phyloP scores from a whole-genome alignment of 1,140 invertebrate genomes.

The Pseudachorutes palmiensis region DNA sequence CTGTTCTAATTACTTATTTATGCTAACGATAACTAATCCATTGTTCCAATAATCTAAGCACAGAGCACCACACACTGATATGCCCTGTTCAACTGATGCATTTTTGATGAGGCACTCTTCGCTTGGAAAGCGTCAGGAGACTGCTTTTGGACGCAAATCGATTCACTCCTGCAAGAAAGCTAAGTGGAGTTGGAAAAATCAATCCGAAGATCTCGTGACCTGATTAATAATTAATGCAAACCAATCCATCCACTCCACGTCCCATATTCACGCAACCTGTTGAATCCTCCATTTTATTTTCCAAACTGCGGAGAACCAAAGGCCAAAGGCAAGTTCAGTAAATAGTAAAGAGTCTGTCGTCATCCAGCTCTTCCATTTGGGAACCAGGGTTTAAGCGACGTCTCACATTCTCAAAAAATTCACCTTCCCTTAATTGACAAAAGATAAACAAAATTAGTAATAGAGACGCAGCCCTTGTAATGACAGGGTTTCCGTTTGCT shows the following conservation, averaged over 20 bases:
- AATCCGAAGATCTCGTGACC: constrained; percentile 7
- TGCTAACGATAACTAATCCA: not conserved
- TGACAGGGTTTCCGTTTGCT: not conserved
- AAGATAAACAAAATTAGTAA: not conserved
- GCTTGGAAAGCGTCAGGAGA: too few relatives aligned
- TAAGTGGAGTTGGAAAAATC: constrained; percentile 1
- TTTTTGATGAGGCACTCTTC: not conserved
- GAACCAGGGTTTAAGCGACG: not conserved
- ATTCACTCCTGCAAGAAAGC: not conserved
- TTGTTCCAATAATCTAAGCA: not conserved
- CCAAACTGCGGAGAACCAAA: not conserved
- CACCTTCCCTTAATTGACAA: not conserved
- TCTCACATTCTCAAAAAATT: constrained; percentile 3
- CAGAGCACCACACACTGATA: not conserved
- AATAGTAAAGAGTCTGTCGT: not conserved
- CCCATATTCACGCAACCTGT: constrained; percentile 8
- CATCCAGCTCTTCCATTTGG: not conserved
- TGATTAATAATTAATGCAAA: constrained; percentile 5
- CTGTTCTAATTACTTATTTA: too few relatives aligned
- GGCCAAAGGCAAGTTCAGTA: not conserved
- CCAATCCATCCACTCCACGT: not conserved
- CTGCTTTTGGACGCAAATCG: not conserved
- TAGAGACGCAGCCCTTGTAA: not conserved
- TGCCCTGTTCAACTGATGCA: not conserved
- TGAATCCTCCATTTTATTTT: not conserved